A percentile compares a stretch with the other conserved stretches of the same genome.
phyloP scores from a whole-genome alignment of 2,797 vertebrate species.

The Aldrovandia affinis region DNA sequence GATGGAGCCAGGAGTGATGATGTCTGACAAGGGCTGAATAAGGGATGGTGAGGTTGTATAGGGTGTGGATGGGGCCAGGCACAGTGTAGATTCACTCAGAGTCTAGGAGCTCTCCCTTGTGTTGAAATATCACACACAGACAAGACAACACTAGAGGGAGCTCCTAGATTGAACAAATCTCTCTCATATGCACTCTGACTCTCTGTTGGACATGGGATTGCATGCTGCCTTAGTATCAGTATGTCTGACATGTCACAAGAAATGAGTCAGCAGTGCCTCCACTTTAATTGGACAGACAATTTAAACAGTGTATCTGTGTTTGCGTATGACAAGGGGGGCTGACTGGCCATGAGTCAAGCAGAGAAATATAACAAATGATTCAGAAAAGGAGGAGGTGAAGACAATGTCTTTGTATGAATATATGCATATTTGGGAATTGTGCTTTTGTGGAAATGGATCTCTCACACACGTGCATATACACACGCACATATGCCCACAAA shows the following conservation, averaged over 20 bases:
- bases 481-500: background rate
- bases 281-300: background rate
- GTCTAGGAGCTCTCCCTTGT: too few species aligned
- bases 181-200: background rate
- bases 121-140: too few species aligned
- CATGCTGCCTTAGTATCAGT: background rate
- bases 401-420: background rate
- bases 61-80: background rate
- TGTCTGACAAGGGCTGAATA: too few species aligned
- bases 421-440: background rate
- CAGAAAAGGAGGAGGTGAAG: background rate
- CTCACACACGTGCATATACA: background rate
- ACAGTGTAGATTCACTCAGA: too few species aligned
- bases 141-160: constrained; percentile 26
- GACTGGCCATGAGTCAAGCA: background rate
- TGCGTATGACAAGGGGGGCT: background rate
- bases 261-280: background rate
- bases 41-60: background rate
- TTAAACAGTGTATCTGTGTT: background rate
- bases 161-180: background rate
- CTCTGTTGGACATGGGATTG: background rate
- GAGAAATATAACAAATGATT: background rate
- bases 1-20: too few species aligned
- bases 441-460: background rate
- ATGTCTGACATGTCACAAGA: background rate